Conservation (phyloP, 2,113 vertebrate species). For the Passer montanus region DNA sequence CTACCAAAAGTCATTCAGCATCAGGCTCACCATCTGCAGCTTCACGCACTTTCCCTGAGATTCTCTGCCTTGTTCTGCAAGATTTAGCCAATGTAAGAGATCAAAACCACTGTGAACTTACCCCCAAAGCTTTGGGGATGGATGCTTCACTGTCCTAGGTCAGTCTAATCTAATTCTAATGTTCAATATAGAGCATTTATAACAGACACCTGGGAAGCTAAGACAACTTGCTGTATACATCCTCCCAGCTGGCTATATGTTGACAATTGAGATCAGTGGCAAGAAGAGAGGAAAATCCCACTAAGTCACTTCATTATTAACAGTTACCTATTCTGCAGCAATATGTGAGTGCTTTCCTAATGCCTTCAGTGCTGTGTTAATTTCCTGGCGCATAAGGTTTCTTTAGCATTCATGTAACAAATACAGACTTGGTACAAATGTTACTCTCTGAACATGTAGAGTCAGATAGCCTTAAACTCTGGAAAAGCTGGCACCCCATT, state of each 20-base stretch:
- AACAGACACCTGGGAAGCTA: not conserved
- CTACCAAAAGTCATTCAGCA: not conserved
- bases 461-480: not conserved
- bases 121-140: not conserved
- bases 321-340: not conserved
- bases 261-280: not conserved
- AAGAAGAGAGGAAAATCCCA: not conserved
- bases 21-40: fast-evolving
- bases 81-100: not conserved
- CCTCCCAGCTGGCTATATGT: not conserved
- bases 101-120: not conserved
- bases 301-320: not conserved
- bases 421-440: not conserved
- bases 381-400: not conserved
- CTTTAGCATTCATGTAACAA: not conserved
- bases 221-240: not conserved
- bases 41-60: not conserved
- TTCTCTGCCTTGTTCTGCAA: not conserved
- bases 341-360: not conserved
- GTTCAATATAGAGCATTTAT: not conserved
- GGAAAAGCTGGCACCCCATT: not conserved
- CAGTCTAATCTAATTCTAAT: not conserved
- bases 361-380: not conserved
- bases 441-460: not conserved
- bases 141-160: not conserved